phyloP scores from a whole-genome alignment of 2,113 vertebrate species.

The Leucosticte australis region DNA sequence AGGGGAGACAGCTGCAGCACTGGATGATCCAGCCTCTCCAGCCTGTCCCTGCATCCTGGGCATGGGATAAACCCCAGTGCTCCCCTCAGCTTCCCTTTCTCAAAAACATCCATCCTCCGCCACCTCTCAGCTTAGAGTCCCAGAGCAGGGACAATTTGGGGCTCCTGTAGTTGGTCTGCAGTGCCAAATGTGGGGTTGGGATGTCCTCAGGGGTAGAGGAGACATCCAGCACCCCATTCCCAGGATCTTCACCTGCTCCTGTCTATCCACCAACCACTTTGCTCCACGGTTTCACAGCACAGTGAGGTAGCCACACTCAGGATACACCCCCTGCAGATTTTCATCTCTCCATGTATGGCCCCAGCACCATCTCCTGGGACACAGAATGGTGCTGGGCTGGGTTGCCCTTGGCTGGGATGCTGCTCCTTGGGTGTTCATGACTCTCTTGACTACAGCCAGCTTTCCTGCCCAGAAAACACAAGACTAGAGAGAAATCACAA shows the following conservation, averaged over 20 bases:
- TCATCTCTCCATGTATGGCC: rapidly evolving
- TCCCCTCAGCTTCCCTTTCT: background rate
- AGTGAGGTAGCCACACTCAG: background rate
- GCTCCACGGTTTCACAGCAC: rapidly evolving
- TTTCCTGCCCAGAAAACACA: background rate
- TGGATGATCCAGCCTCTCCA: background rate
- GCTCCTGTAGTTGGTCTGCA: background rate
- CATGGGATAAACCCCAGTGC: background rate
- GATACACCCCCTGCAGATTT: background rate
- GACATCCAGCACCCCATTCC: background rate
- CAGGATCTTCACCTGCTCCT: rapidly evolving
- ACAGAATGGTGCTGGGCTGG: background rate
- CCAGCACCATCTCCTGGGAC: background rate
- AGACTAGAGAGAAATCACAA: background rate
- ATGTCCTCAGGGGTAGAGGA: background rate
- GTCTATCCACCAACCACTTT: background rate
- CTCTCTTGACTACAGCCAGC: background rate
- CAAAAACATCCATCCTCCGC: rapidly evolving
- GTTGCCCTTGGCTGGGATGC: background rate
- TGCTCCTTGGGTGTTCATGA: background rate
- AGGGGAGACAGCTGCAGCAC: background rate
- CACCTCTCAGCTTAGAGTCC: rapidly evolving
- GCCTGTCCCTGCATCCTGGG: background rate
- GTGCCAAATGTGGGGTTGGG: background rate
- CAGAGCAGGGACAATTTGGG: background rate